Evolutionary conservation across 2,797 vertebrate species (phyloP).

Genomic region (Crax fasciolata): DNA sequence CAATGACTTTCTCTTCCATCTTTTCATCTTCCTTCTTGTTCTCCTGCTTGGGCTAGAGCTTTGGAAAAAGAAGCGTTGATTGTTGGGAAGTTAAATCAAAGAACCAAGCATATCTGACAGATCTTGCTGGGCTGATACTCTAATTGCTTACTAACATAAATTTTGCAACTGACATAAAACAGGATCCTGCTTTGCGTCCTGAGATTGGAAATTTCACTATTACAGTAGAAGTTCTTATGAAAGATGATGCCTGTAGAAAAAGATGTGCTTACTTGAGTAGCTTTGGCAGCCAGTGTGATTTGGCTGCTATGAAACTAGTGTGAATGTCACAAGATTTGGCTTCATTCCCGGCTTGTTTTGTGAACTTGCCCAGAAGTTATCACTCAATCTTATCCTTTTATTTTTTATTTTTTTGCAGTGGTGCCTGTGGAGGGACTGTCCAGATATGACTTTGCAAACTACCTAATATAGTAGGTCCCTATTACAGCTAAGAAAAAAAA

Average conservation of each 20-base stretch:
- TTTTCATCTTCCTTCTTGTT: not conserved
- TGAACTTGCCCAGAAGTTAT: slow-evolving; percentile 55
- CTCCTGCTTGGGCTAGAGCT: not conserved
- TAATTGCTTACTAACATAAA: slow-evolving; percentile 18
- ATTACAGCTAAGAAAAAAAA: not conserved
- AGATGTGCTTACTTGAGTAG: not conserved
- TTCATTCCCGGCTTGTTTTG: slow-evolving; percentile 15
- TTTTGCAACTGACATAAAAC: not conserved
- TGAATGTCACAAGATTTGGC: slow-evolving; percentile 36
- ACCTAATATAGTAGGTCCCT: not conserved
- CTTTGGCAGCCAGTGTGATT: slow-evolving; percentile 31
- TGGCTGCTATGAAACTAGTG: not conserved
- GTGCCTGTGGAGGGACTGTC: not conserved
- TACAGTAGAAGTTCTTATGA: not conserved
- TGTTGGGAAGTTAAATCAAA: slow-evolving; percentile 21
- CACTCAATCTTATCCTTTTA: not conserved
- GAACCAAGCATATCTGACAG: not conserved
- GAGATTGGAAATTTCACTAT: slow-evolving; percentile 12
- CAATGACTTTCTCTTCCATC: rapidly evolving
- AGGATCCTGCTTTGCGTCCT: not conserved
- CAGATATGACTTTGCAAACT: not conserved
- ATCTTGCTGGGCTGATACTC: not conserved
- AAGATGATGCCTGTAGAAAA: slow-evolving; percentile 15
- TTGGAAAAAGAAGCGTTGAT: not conserved
- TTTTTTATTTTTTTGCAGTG: not conserved